Evolutionary conservation across 2,113 vertebrate species (phyloP), one percentile per base, ranked within the genome.

Genomic region (Butorides virescens): DNA sequence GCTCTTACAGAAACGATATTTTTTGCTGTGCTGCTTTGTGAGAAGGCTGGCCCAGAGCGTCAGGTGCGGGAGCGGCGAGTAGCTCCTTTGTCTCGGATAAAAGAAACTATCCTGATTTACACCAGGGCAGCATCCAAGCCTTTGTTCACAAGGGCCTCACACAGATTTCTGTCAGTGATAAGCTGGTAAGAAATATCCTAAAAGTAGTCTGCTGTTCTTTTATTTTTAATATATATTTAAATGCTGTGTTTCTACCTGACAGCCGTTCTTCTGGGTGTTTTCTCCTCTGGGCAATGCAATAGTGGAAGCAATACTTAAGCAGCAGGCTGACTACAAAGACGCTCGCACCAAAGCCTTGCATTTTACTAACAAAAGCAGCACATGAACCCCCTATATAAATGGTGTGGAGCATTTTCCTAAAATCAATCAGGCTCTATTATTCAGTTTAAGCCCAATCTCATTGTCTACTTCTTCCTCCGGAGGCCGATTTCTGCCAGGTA

Each of bases 401-500:
- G 95, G 92, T 84, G 71, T 18, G 65, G 90, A 76, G 87, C 96
- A 37, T 95, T 97, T 87, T 61, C 96, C 95, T 97, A 97, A 95
- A 98, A 98, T 98, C 98, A 97, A 91, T 98, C 98, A 97, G 96
- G 90, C 88, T 32, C 94, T 65, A 97, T 97, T 97, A 96, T 98
- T 97, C 94, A 15, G 93, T 83, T 44, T 88, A 84, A 97, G 83
- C 76, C 97, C 96, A 93, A 91, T 70, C 68, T 91, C 95, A 98
- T 98, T 98, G 98, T 98, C 96, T 80, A 71, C 79, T 88, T 86
- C 96, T 98, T 98, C 96, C 96, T 97, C 96, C 76, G 79, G 96
- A 97, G 97, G 95, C 96, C 39, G 92, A 97, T 97, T 97, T 98
- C 97, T 98, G 97, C 98, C 98, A 98, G 98, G 98, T 98, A 98